phyloP scores from a whole-genome alignment of 2,113 vertebrate species.

The Xiphophorus maculatus region DNA sequence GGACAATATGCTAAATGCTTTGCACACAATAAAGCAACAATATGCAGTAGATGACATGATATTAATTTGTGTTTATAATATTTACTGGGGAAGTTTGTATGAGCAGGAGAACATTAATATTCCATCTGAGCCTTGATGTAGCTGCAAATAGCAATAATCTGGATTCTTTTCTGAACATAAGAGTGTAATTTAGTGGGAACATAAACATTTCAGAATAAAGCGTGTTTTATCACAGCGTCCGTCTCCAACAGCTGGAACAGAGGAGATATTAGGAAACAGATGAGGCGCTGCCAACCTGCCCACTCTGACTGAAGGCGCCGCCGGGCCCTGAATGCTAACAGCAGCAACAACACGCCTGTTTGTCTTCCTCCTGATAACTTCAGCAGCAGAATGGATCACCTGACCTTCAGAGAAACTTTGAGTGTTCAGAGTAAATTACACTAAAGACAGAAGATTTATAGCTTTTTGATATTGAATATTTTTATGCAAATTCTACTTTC shows the following conservation, averaged over 20 bases:
- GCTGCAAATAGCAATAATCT: neutral
- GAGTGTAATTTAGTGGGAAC: neutral
- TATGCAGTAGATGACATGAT: no score
- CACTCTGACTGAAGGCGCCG: conserved; percentile 20
- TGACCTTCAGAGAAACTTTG: neutral
- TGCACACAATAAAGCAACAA: no score
- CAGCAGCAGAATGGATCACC: neutral
- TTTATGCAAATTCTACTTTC: neutral
- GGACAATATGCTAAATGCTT: no score
- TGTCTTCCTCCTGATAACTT: conserved; percentile 7
- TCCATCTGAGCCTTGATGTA: neutral
- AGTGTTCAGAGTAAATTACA: neutral
- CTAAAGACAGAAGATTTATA: neutral
- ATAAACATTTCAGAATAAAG: conserved; percentile 11
- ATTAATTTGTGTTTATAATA: neutral
- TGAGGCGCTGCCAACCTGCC: conserved; percentile 27
- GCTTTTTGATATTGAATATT: neutral
- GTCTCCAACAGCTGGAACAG: conserved; percentile 45
- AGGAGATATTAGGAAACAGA: conserved; percentile 55
- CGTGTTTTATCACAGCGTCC: conserved; percentile 43
- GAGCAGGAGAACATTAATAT: neutral
- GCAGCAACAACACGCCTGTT: conserved; percentile 18
- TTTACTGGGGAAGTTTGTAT: neutral
- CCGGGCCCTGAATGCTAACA: conserved; percentile 21
- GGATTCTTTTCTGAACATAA: neutral